phyloP scores from a whole-genome alignment of 1,140 invertebrate species.

The Pachypeltis micranthus region DNA sequence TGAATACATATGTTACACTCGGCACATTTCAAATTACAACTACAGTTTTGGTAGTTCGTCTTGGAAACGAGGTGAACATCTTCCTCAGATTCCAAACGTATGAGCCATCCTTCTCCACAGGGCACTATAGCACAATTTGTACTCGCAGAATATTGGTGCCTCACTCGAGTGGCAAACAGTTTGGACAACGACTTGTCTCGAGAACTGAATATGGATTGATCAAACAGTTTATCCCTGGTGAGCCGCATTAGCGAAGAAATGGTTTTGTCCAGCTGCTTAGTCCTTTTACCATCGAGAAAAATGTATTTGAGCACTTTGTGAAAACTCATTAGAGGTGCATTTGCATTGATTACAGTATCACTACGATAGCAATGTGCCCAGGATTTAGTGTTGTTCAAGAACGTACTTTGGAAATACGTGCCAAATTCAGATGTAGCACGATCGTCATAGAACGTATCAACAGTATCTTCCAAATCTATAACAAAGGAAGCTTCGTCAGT shows the following conservation, averaged over 20 bases:
- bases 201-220: background rate
- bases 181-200: background rate
- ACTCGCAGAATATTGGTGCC: background rate
- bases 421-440: background rate
- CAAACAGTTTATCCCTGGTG: background rate
- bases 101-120: background rate
- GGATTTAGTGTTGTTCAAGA: background rate
- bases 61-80: background rate
- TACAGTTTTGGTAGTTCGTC: too few relatives aligned
- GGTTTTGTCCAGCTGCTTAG: background rate
- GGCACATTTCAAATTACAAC: too few relatives aligned
- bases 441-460: background rate
- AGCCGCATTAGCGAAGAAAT: background rate
- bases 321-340: too few relatives aligned
- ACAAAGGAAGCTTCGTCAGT: background rate
- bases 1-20: background rate
- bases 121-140: background rate
- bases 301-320: background rate
- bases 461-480: background rate
- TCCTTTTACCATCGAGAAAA: background rate
- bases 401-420: background rate
- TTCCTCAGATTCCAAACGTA: background rate
- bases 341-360: background rate
- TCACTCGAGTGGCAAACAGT: background rate
- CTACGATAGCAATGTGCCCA: background rate